Percentiles rank a stretch among this genome's conserved stretches.
phyloP scores from a whole-genome alignment of 2,113 vertebrate species.

The Poecilia latipinna region DNA sequence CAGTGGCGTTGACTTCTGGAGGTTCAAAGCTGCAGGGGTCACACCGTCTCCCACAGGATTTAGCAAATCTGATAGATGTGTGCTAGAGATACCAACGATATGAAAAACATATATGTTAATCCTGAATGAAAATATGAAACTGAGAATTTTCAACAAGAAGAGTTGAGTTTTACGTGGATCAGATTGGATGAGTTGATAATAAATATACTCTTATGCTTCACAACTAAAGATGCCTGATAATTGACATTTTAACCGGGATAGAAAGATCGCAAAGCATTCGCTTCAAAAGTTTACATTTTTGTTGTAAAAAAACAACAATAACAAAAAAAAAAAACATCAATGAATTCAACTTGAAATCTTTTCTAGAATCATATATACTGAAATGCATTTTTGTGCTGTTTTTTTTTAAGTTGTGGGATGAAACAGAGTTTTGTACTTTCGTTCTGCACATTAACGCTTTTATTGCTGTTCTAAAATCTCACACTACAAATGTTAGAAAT shows the following conservation, averaged over 20 bases:
- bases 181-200: neutral
- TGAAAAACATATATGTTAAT: slow-evolving; percentile 4
- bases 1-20: slow-evolving; percentile 34
- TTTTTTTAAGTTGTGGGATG: too few species aligned
- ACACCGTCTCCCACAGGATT: slow-evolving; percentile 30
- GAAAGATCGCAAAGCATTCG: neutral
- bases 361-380: neutral
- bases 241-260: neutral
- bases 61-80: slow-evolving; percentile 16
- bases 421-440: too few species aligned
- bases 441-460: too few species aligned
- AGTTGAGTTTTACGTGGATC: neutral
- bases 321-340: too few species aligned
- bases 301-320: too few species aligned
- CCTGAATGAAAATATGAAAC: neutral
- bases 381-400: too few species aligned
- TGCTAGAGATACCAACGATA: slow-evolving; percentile 22
- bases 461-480: too few species aligned
- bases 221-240: neutral
- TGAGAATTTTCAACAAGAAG: neutral
- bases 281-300: neutral
- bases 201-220: neutral
- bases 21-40: neutral
- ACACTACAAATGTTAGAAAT: too few species aligned
- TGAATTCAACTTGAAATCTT: too few species aligned